A percentile compares a stretch with the other conserved stretches of the same genome.
phyloP scores from a whole-genome alignment of 1,140 invertebrate species.

The Radopholus similis region DNA sequence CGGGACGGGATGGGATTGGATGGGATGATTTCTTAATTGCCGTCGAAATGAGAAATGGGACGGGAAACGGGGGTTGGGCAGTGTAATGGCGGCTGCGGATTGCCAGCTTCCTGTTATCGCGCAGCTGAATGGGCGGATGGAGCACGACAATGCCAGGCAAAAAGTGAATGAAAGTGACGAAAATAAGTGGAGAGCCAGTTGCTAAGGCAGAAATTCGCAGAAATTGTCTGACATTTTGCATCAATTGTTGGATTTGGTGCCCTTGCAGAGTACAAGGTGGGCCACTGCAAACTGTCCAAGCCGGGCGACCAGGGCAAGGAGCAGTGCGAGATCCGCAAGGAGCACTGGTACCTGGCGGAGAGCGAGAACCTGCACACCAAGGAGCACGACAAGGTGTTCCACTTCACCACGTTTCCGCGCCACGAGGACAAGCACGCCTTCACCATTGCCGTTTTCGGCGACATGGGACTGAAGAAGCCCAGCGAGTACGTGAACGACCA shows the following conservation, averaged over 20 bases:
- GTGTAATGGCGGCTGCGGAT: not conserved
- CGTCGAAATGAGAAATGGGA: not conserved
- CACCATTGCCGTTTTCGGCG: constrained; percentile 13
- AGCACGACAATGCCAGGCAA: not conserved
- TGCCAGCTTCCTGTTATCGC: not conserved
- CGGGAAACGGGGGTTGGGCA: not conserved
- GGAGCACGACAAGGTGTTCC: not conserved
- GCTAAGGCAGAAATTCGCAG: not conserved
- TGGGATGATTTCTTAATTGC: too few relatives aligned
- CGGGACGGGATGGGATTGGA: too few relatives aligned
- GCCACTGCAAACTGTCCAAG: not conserved
- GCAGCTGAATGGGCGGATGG: too few relatives aligned
- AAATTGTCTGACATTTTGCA: not conserved
- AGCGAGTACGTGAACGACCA: not conserved
- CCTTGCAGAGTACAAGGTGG: constrained; percentile 5
- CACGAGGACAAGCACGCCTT: not conserved
- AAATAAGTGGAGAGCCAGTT: not conserved
- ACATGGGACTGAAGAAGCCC: constrained; percentile 8
- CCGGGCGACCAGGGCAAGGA: too few relatives aligned
- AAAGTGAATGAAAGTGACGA: not conserved
- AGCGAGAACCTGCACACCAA: not conserved
- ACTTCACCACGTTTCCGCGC: constrained; percentile 2
- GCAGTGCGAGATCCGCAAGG: not conserved
- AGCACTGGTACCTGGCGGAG: not conserved
- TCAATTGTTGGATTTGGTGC: not conserved